Evolutionary conservation across 2,888 invertebrate species (phyloP), one percentile per base, ranked within the genome.

Genomic region (Drosophila kuntzei): DNA sequence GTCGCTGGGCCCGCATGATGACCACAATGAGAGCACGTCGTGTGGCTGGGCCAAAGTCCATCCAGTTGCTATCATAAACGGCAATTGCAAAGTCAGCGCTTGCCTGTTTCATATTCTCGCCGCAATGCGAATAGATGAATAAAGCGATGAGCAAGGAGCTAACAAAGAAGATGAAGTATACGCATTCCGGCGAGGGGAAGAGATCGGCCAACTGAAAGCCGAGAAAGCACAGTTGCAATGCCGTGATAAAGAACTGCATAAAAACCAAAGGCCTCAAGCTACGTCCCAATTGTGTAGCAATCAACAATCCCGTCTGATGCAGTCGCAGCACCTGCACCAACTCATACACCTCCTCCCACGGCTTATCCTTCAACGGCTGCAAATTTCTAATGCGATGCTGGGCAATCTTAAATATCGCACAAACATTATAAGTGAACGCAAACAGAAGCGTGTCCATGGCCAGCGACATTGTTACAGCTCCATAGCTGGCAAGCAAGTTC

Each of bases 121-220:
- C 79, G 36, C 79, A 79, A 43, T 69, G 64, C 8, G 82, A 81
- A 34, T 81, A 82, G 20, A 81, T 78, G 47, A 78, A 84, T 9
- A 84, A 46, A 0, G 74, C 81, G 5, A 82, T 69, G 2, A 81
- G 62, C 36, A 79, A 32, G 1, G 82, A 78, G 47, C 81, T 37
- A 12, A 63, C 51, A 22, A 81, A 84, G 41, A 79, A 58, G 0
- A 76, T 43, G 14, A 79, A 82, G 27, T 69, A 79, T 1, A 79
- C 25, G 39, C 62, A 55, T 2, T 50, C 70, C 0, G 61, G 72
- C 34, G 78, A 59, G 16, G 77, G 72, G 2, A 84, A 79, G n/a
- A 65, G 43, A 50, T 79, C 70, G 8, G 79, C 75, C 63, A 76
- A 20, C 49, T 81, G 78, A 41, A 72, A 82, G 0, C 78, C 81